Evolutionary conservation across 2,113 vertebrate species (phyloP).

Genomic region (Hippocampus comes): DNA sequence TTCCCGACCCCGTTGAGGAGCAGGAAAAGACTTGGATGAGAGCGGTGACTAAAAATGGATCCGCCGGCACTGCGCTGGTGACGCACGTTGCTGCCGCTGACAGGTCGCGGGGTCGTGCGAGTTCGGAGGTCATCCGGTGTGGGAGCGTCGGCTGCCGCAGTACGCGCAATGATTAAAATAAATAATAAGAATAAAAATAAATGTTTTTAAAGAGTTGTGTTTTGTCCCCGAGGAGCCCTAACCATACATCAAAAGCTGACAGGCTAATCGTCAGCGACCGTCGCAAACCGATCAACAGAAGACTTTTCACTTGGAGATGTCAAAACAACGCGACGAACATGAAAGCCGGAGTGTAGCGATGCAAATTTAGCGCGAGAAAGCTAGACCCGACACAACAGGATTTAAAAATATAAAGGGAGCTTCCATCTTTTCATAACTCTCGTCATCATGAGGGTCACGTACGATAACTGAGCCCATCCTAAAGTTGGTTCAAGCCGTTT

Average conservation of each 20-base stretch:
- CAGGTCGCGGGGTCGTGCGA: slow-evolving; percentile 16
- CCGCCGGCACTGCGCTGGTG: background rate
- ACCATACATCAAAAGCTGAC: slow-evolving; percentile 49
- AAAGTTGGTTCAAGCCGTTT: too few relatives aligned
- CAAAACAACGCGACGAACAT: slow-evolving; percentile 20
- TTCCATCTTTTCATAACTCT: too few relatives aligned
- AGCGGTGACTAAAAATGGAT: slow-evolving; percentile 10
- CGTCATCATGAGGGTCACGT: too few relatives aligned
- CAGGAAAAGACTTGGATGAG: slow-evolving; percentile 3
- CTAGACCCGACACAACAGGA: too few relatives aligned
- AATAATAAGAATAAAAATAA: background rate
- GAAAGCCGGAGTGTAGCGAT: slow-evolving; percentile 12
- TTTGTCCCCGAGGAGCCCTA: slow-evolving; percentile 28
- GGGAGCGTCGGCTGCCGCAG: background rate
- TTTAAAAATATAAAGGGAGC: too few relatives aligned
- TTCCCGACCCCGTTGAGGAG: slow-evolving; percentile 12
- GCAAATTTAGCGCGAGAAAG: slow-evolving; percentile 37
- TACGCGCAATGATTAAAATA: background rate
- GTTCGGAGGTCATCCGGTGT: slow-evolving; percentile 27
- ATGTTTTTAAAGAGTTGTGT: slow-evolving; percentile 18
- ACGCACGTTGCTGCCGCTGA: slow-evolving; percentile 21
- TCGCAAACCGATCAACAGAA: slow-evolving; percentile 46
- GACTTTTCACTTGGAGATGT: background rate
- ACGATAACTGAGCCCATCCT: too few relatives aligned
- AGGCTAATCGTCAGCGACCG: slow-evolving; percentile 46